Evolutionary conservation across 2,113 vertebrate genomes (phyloP).

Genomic region (Esox niger): DNA sequence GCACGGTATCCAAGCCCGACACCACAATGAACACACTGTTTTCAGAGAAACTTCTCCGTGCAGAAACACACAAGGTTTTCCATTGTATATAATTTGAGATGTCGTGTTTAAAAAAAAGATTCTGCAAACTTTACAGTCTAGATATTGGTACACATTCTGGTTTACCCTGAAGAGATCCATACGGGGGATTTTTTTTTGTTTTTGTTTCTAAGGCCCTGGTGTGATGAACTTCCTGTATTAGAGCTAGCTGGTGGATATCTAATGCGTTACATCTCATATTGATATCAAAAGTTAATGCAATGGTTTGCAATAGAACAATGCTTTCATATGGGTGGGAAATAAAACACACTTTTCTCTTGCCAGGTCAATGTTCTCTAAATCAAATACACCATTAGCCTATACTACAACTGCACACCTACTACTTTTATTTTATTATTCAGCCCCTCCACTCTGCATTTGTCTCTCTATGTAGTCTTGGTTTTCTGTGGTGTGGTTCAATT

Average conservation of each 20-base stretch:
- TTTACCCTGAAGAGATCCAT: background rate
- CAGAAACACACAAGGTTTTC: background rate
- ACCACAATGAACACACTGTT: background rate
- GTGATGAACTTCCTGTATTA: background rate
- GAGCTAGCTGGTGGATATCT: background rate
- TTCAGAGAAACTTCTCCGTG: background rate
- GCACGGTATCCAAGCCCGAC: background rate
- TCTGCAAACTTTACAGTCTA: background rate
- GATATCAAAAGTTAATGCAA: background rate
- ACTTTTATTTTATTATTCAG: too few relatives aligned
- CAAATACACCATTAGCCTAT: too few relatives aligned
- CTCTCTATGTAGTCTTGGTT: too few relatives aligned
- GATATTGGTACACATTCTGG: background rate
- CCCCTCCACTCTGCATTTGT: too few relatives aligned
- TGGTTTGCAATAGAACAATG: background rate
- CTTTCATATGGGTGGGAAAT: background rate
- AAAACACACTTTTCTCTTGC: background rate
- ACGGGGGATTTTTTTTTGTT: background rate
- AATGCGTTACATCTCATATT: background rate
- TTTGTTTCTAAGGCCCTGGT: background rate
- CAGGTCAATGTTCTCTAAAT: background rate
- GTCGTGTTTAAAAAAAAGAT: background rate
- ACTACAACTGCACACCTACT: too few relatives aligned
- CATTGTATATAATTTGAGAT: background rate
- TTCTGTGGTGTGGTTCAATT: too few relatives aligned